phyloP scores from a whole-genome alignment of 2,888 invertebrate species.

The Philereme transversata region DNA sequence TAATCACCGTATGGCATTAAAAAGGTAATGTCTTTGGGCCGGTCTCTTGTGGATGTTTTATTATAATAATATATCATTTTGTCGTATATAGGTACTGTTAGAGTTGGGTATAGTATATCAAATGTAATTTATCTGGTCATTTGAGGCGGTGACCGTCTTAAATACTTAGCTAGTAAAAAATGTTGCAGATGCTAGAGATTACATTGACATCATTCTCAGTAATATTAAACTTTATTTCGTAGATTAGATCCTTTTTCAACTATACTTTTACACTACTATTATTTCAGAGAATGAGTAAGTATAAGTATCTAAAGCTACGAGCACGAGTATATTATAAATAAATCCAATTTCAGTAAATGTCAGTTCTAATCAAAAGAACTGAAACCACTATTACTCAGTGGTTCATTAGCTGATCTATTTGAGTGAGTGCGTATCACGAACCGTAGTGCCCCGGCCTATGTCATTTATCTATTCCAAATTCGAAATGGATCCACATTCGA shows the following conservation, averaged over 20 bases:
- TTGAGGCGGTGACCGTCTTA: constrained; percentile 63
- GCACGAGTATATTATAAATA: neutral
- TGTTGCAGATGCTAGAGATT: constrained; percentile 11
- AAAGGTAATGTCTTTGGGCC: constrained; percentile 63
- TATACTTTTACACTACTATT: too few species aligned
- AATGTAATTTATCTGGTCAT: constrained; percentile 75
- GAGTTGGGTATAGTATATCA: constrained; percentile 66
- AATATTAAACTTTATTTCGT: constrained; percentile 1
- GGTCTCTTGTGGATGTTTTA: constrained; percentile 53
- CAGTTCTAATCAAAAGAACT: constrained; percentile 33
- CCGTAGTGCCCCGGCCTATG: constrained; percentile 33
- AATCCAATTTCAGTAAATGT: constrained; percentile 29
- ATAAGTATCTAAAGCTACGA: neutral
- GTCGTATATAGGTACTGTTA: constrained; percentile 59
- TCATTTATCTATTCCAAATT: constrained; percentile 39
- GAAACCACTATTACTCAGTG: constrained; percentile 16
- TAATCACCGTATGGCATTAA: constrained; percentile 71
- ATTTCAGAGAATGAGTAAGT: neutral
- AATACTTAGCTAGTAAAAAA: constrained; percentile 30
- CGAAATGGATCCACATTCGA: constrained; percentile 43
- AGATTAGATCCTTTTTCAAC: neutral
- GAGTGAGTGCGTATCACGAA: constrained; percentile 29
- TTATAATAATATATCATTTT: constrained; percentile 74
- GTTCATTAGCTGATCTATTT: constrained; percentile 29
- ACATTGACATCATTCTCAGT: constrained; percentile 26